These are phyloP conservation scores for Pachyrhynchus sulphureomaculatus DNA, from an alignment of 1,140 invertebrate species.

Conservation along the genomic window DNA sequence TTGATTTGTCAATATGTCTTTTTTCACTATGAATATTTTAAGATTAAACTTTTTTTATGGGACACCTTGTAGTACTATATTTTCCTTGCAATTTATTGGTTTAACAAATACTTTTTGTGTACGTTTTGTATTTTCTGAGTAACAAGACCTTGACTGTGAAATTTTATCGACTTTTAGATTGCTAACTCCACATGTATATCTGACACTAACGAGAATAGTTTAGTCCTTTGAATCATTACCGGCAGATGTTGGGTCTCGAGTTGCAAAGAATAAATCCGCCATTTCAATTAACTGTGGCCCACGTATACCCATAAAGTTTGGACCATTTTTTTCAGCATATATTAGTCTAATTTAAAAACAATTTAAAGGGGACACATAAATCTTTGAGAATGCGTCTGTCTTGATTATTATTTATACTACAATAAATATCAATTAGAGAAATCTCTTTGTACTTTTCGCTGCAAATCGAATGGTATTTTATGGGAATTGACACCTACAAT, in stretches of 20 bases:
- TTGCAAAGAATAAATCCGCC: conserved; percentile 6
- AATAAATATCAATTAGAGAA: conserved; percentile 8
- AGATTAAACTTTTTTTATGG: too few species aligned
- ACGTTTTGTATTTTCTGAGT: too few species aligned
- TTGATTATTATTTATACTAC: conserved; percentile 9
- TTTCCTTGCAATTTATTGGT: too few species aligned
- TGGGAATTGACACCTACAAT: conserved; percentile 4
- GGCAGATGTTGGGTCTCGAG: conserved; percentile 4
- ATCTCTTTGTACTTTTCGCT: not conserved
- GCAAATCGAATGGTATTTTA: not conserved
- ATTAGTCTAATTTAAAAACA: conserved; percentile 10
- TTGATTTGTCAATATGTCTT: too few species aligned
- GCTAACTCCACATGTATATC: too few species aligned
- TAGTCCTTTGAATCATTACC: not conserved
- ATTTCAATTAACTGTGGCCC: conserved; percentile 4
- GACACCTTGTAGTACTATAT: too few species aligned
- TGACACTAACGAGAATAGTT: too few species aligned
- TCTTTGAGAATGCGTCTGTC: not conserved
- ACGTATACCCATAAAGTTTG: conserved; percentile 4
- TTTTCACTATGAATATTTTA: too few species aligned
- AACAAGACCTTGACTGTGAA: too few species aligned
- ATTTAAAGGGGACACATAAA: not conserved
- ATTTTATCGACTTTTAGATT: too few species aligned
- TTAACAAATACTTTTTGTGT: too few species aligned
- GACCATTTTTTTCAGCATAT: not conserved